These are phyloP conservation scores for Athrips mouffetella DNA, from an alignment of 2,888 invertebrate species.

Conservation along the genomic window DNA sequence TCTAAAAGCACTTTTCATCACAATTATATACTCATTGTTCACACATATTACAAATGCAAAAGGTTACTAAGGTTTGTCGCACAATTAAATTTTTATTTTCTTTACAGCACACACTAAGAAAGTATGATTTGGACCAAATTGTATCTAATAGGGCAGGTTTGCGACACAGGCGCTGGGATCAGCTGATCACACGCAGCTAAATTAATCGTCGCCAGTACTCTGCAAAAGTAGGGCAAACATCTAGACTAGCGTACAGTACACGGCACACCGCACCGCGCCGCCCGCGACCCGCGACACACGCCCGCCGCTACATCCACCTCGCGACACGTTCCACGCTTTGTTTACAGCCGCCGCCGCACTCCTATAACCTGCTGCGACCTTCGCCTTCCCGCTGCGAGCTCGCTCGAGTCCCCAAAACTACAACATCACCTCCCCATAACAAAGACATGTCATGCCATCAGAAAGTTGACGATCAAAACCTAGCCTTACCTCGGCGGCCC, in stretches of 20 bases:
- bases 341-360: constrained; percentile 59
- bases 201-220: constrained; percentile 68
- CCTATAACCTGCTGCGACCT: constrained; percentile 46
- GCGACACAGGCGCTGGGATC: constrained; percentile 57
- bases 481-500: constrained; percentile 83
- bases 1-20: constrained; percentile 14
- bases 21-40: constrained; percentile 1
- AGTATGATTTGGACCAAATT: constrained; percentile 6
- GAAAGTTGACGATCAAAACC: constrained; percentile 52
- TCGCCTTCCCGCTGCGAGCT: constrained; percentile 52
- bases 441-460: constrained; percentile 69
- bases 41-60: constrained; percentile 1
- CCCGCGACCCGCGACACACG: constrained; percentile 37
- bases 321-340: constrained; percentile 49
- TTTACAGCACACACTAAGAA: constrained; percentile 2
- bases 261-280: constrained; percentile 47
- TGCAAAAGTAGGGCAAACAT: constrained; percentile 74
- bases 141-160: constrained; percentile 41
- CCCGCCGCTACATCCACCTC: constrained; percentile 34
- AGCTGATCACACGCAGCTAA: constrained; percentile 74
- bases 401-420: constrained; percentile 50
- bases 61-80: constrained; percentile 1
- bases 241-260: constrained; percentile 53
- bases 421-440: constrained; percentile 55
- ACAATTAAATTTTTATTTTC: background rate